Evolutionary conservation across 2,888 invertebrate species (phyloP), one percentile per base, ranked within the genome.

Genomic region (Cephus rjabovi): DNA sequence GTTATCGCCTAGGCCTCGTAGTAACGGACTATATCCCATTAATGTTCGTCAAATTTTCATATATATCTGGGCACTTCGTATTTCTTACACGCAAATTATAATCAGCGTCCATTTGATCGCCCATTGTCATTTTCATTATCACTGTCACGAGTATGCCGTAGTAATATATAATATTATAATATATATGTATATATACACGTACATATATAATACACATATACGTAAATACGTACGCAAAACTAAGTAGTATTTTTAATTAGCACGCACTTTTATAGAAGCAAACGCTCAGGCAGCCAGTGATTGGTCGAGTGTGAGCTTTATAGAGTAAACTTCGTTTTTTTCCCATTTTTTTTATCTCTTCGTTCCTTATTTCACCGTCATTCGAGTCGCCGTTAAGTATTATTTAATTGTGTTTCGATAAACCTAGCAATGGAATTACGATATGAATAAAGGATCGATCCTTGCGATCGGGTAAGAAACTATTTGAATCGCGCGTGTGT

Each of bases 221-320:
- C 9, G 15, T 31, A 71, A 33, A 11, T 33, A 71, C 3, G 15
- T 71, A 71, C 34, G 71, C 15, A 33, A 31, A 34, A 33, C 35
- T 71, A 71, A 34, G 31, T 71, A 12, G 31, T 31, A 31, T 33
- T 15, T 71, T 33, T 78, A 82, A 82, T 84, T 76, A 34, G 34
- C 75, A 77, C 82, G 83, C 82, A 84, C 82, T 78, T 84, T 81
- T 84, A 81, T 84, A 86, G 79, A 89, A 90, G 88, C 87, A 88
- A 87, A 87, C 86, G 86, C 87, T 88, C 87, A 89, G 90, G 90
- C 90, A 91, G 89, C 89, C 90, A 90, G 88, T 89, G 89, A 89
- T 91, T 91, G 90, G 90, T 91, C 91, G 87, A 87, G 86, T 88
- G 86, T 89, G 87, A 88, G 86, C 85, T 87, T 77, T 83, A 81